Evolutionary conservation across 2,888 invertebrate species (phyloP), one percentile per base, ranked within the genome.

Genomic region (Eledona agricola): DNA sequence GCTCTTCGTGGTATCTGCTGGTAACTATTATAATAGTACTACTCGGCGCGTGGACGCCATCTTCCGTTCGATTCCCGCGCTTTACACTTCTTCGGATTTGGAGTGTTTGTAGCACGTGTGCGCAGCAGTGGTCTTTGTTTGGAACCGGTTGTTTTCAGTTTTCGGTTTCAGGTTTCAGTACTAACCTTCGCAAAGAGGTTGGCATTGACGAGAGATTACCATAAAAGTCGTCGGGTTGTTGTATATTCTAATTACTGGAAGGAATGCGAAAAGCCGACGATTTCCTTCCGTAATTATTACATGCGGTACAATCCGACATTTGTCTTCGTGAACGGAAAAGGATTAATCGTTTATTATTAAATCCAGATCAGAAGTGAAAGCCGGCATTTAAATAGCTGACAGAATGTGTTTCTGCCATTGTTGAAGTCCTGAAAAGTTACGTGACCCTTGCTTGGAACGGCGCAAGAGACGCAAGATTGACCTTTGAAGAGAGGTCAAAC

Each of bases 381-480:
- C 35, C 16, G 26, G 15, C 10, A 25, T 46, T 46, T 35, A 46
- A 46, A 46, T 34, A 22, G 34, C 46, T 46, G n/a, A n/a, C n/a
- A n/a, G n/a, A n/a, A n/a, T n/a, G n/a, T n/a, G n/a, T n/a, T n/a
- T n/a, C n/a, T 28, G 38, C 25, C 9, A 38, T 25, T 23, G 17
- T 17, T 38, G n/a, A n/a, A n/a, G n/a, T n/a, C n/a, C n/a, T n/a
- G 1, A 13, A 12, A 29, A 16, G 12, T 31, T 16, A 34, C 45
- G 20, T 50, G 57, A 53, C 57, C 57, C 38, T 23, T 34, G 53
- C 29, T 34, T 28, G 26, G 50, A 57, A 53, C 53, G 53, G 31
- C 28, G 57, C 53, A 53, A 50, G 25, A n/a, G n/a, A n/a, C n/a
- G n/a, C n/a, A n/a, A n/a, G 28, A 23, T 32, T 50, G 57, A 57